These are phyloP conservation scores for Peromyscus eremicus DNA, from an alignment of 2,797 vertebrate genomes.

Conservation along the genomic window DNA sequence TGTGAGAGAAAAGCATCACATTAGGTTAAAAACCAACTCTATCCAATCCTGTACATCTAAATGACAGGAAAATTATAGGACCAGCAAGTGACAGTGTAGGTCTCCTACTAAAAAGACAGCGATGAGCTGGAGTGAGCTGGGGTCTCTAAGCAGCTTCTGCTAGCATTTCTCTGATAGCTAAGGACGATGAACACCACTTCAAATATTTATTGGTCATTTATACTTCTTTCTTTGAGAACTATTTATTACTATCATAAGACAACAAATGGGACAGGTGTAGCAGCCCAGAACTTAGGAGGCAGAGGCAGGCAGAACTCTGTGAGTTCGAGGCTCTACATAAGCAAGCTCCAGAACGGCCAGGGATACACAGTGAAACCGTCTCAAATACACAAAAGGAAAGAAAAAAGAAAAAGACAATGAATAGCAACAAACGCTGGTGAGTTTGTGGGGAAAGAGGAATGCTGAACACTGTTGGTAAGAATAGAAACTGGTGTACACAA, in stretches of 20 bases:
- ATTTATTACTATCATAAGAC: neutral
- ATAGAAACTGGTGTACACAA: neutral
- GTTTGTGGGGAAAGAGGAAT: neutral
- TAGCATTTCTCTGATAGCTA: neutral
- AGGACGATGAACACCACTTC: neutral
- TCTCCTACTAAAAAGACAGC: neutral
- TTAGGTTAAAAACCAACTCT: neutral
- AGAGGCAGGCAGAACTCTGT: neutral
- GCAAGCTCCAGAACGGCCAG: neutral
- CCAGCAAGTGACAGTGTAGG: neutral
- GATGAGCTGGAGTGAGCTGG: no score
- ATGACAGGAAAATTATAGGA: neutral
- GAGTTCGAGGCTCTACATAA: no score
- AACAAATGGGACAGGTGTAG: neutral
- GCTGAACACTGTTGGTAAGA: no score
- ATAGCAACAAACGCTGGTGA: neutral
- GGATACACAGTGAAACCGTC: neutral
- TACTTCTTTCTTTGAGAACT: neutral
- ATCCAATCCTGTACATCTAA: neutral
- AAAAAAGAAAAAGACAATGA: neutral
- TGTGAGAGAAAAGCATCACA: neutral
- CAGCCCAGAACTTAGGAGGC: neutral
- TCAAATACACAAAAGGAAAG: neutral
- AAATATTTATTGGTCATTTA: neutral
- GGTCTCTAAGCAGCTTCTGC: neutral